Evolutionary conservation across 2,113 vertebrate species (phyloP), one percentile per base, ranked within the genome.

Genomic region (Laticauda colubrina): DNA sequence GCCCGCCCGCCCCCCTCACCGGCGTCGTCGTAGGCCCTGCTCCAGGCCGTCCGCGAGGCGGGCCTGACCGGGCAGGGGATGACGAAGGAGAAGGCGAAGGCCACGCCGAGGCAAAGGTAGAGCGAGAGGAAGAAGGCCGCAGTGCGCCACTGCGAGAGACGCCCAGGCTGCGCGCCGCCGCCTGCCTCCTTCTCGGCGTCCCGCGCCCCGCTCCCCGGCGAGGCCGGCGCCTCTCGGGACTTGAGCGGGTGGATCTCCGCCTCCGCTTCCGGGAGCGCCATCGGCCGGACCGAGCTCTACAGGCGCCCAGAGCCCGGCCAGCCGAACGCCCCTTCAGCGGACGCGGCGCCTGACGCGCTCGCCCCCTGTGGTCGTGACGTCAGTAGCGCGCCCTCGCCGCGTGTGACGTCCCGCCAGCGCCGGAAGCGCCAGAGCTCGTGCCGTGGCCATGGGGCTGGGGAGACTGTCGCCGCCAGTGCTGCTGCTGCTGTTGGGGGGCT

Each of bases 41-140:
- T 98, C 99, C 98, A 99, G 0, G 94, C 96, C 7, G 89, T 89
- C 14, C 96, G 96, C 0, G 98, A 98, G 21, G 96, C 96, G 0
- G 98, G 98, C 90, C 98, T 97, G n/a, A 98, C 98, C 0, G 99
- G 99, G 96, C 99, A 99, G 0, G 99, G 99, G 93, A 99, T 97
- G 96, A 99, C 96, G 93, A 99, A 99, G 0, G 99, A 99, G 96
- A 99, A 98, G 91, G 98, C 98, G 89, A 99, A 99, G 39, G 99
- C 98, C 10, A 98, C 97, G 2, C 96, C 95, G 26, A 99, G 98
- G 95, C 99, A 99, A 85, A 98, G 86, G 87, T 99, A 99, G 8
- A 99, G 93, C 0, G 98, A 98, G 51, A 98, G 89, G 95, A 99
- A 99, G 95, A 99, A 99, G 12, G 98, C 97, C 0, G 97, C 98